These are phyloP conservation scores for Sebastes nivosus DNA, from an alignment of 2,797 vertebrate genomes.

Conservation along the genomic window DNA sequence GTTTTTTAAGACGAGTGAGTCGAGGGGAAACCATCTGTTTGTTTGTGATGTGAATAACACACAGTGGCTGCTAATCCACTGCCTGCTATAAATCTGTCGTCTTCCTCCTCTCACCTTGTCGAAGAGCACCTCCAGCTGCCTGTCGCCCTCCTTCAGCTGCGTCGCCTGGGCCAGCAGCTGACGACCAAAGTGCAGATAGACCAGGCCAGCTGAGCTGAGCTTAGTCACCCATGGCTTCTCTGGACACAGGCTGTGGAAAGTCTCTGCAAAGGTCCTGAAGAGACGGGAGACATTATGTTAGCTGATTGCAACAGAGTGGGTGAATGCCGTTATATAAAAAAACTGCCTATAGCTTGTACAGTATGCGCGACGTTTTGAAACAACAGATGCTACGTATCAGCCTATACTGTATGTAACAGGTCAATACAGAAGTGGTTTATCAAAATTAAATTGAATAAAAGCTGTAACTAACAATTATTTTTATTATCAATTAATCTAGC, in stretches of 20 bases:
- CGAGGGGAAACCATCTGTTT: slow-evolving; percentile 4
- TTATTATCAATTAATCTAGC: background rate
- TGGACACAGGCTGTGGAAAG: slow-evolving; percentile 87
- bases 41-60: slow-evolving; percentile 20
- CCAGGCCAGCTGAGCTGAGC: slow-evolving; percentile 93
- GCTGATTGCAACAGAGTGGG: background rate
- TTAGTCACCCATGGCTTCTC: slow-evolving; percentile 93
- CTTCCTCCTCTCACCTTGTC: slow-evolving; percentile 85
- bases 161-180: slow-evolving; percentile 85
- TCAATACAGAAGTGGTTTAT: background rate
- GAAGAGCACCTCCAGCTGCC: slow-evolving; percentile 83
- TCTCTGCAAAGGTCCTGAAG: slow-evolving; percentile 87
- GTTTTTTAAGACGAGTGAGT: background rate
- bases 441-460: background rate
- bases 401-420: background rate
- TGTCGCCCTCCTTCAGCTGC: slow-evolving; percentile 79
- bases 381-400: background rate
- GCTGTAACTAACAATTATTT: background rate
- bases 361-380: background rate
- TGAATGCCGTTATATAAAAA: background rate
- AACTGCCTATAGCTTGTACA: background rate
- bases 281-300: background rate
- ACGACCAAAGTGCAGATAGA: slow-evolving; percentile 92
- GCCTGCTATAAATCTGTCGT: background rate
- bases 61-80: slow-evolving; percentile 9